Base-by-base conservation (phyloP, 2,888 invertebrate species). In the Barypeithes pellucidus region DNA sequence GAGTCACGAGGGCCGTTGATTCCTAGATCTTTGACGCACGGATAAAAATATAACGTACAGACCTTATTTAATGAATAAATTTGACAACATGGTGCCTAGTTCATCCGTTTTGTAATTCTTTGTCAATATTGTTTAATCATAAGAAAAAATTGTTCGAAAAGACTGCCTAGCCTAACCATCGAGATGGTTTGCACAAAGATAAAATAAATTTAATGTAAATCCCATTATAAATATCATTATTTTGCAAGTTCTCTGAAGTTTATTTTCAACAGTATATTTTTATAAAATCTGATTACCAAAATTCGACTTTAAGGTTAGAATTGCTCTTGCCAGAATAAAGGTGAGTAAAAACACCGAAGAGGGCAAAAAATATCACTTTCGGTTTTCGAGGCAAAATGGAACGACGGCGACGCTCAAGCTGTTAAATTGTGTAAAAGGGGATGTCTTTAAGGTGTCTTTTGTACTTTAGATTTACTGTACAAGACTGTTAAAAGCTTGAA, bases 351-450 rank as follows among this genome's bases (percentile, higher is more conserved):
- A 57, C 47, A 47, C 14, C 14, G 52, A 60, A 61, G 22, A 47
- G 68, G 61, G 24, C 18, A 60, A 50, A 50, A 68, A 68, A 61
- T 50, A 33, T 68, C 52, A 47, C 47, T 61, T 67, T 60, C 41
- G 9, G 60, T 36, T 20, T 67, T 67, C 50, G 22, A 29, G 39
- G 39, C 39, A 39, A 61, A 61, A 61, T 45, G 45, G 20, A 16
- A 29, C 22, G 47, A 47, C 60, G 33, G 45, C 22, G 47, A 47
- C 60, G 33, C 61, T 69, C 22, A 12, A 54, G 54, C 43, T 52
- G 62, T 52, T 69, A 62, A 62, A 29, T 69, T 43, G 43, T 24
- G 22, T 52, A 54, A 41, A 69, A 45, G 33, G 52, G 47, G 29
- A 54, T 43, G 62, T 41, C 12, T 41, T 60, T 22, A 22, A 39